Evolutionary conservation across 2,113 vertebrate genomes (phyloP).

Genomic region (Aptenodytes patagonicus): DNA sequence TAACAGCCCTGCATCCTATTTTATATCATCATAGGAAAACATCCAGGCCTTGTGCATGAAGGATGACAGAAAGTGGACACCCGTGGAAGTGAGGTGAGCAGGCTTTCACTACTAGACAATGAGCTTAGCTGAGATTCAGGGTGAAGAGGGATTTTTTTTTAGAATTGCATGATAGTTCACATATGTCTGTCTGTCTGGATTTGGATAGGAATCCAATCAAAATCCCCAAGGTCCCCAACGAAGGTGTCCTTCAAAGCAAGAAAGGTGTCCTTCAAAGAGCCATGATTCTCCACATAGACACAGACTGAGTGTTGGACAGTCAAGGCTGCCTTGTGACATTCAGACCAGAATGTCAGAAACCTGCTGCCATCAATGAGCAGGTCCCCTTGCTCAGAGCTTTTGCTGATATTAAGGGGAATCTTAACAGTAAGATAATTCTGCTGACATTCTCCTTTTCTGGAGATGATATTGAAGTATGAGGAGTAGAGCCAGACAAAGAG

Average conservation of each 20-base stretch:
- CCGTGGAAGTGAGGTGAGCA: neutral
- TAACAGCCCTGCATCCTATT: neutral
- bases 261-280: neutral
- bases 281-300: neutral
- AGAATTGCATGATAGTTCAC: neutral
- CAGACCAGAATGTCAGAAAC: neutral
- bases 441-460: neutral
- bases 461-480: neutral
- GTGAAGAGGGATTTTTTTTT: neutral
- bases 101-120: neutral
- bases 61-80: neutral
- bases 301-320: neutral
- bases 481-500: neutral
- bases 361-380: neutral
- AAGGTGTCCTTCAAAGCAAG: neutral
- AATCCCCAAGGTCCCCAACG: neutral
- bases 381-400: neutral
- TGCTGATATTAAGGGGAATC: neutral
- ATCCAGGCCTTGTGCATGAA: neutral
- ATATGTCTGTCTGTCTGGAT: neutral
- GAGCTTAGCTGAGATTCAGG: neutral
- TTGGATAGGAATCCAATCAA: neutral
- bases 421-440: neutral
- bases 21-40: neutral
- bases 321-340: neutral